Evolutionary conservation across 1,140 invertebrate genomes (phyloP).

Genomic region (Cherax destructor): DNA sequence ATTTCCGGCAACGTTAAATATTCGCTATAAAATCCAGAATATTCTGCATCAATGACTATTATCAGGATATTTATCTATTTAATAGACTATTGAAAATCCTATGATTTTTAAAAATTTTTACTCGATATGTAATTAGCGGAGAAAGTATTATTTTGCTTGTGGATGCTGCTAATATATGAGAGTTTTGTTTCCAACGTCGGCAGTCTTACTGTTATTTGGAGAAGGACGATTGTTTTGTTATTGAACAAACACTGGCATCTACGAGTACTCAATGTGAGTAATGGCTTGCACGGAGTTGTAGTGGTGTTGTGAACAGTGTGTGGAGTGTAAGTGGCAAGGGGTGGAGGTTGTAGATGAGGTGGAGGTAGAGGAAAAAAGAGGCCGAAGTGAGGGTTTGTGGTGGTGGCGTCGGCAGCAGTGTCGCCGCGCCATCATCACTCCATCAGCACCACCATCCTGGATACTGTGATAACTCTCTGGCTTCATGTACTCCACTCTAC

Average conservation of each 20-base stretch:
- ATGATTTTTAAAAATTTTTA: neutral
- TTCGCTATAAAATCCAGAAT: neutral
- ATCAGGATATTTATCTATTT: neutral
- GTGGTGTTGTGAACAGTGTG: no score
- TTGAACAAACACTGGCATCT: constrained; percentile 59
- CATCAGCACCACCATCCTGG: no score
- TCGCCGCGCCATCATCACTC: constrained; percentile 27
- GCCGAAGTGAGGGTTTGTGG: neutral
- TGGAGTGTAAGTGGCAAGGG: no score
- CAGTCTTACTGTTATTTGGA: constrained; percentile 43
- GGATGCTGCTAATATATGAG: neutral
- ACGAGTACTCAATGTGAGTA: constrained; percentile 33
- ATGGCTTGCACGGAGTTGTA: neutral
- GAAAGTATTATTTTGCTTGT: neutral
- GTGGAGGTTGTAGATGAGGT: no score
- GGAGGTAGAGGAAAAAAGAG: no score
- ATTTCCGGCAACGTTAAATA: neutral
- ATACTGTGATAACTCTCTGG: no score
- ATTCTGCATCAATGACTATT: neutral
- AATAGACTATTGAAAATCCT: neutral
- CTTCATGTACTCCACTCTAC: neutral
- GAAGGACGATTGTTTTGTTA: constrained; percentile 64
- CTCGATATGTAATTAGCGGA: neutral
- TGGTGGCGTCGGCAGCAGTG: neutral
- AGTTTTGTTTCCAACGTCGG: constrained; percentile 29